Conservation (phyloP, 2,888 invertebrate species). For the Lamellibrachia satsuma region DNA sequence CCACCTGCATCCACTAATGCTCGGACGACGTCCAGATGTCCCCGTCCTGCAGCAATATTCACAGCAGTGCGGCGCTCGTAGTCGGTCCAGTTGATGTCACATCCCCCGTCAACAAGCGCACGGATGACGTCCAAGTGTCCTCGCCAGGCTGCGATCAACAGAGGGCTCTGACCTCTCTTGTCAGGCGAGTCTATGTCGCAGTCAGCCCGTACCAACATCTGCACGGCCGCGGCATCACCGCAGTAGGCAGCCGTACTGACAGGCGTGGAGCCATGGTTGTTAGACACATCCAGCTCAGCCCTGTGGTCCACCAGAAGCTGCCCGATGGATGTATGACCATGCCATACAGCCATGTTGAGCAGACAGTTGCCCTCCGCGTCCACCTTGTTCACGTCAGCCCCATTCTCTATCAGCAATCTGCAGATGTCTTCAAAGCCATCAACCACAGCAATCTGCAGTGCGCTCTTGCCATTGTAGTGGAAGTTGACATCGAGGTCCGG, state of each 20-base stretch:
- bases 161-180: constrained; percentile 49
- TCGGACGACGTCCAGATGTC: constrained; percentile 47
- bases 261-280: constrained; percentile 54
- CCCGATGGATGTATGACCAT: constrained; percentile 48
- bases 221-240: constrained; percentile 38
- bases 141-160: constrained; percentile 47
- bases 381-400: constrained; percentile 56
- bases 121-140: constrained; percentile 47
- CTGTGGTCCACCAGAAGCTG: constrained; percentile 50
- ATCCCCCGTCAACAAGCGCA: constrained; percentile 47
- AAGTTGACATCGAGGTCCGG: constrained; percentile 61
- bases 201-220: constrained; percentile 45
- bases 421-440: constrained; percentile 54
- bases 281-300: constrained; percentile 54
- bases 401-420: constrained; percentile 50
- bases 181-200: constrained; percentile 48
- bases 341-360: constrained; percentile 56
- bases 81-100: constrained; percentile 50
- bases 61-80: constrained; percentile 50
- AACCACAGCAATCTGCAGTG: constrained; percentile 57
- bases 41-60: constrained; percentile 50
- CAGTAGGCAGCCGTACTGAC: constrained; percentile 55
- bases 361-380: constrained; percentile 57
- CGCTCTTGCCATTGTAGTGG: constrained; percentile 57
- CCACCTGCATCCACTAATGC: constrained; percentile 47